These are phyloP conservation scores for Ctenoplectra terminalis DNA, from an alignment of 1,140 invertebrate genomes.

Conservation along the genomic window DNA sequence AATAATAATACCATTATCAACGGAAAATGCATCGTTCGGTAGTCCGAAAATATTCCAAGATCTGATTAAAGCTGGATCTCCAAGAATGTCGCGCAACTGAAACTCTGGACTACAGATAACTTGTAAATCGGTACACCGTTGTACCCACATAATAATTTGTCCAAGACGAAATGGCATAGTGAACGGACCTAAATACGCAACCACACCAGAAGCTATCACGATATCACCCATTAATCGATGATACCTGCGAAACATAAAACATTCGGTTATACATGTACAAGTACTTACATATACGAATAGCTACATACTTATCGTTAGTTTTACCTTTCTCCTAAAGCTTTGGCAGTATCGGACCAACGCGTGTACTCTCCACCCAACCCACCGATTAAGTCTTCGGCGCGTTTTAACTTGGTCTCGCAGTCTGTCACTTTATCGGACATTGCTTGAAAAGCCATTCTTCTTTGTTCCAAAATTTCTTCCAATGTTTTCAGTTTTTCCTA, in stretches of 20 bases:
- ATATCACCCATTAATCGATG: slow-evolving; percentile 88
- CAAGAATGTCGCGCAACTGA: slow-evolving; percentile 89
- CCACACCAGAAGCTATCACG: slow-evolving; percentile 92
- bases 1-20: slow-evolving; percentile 96
- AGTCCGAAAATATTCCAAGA: slow-evolving; percentile 96
- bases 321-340: slow-evolving; percentile 87
- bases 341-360: slow-evolving; percentile 92
- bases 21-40: slow-evolving; percentile 94
- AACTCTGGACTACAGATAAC: slow-evolving; percentile 91
- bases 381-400: slow-evolving; percentile 96
- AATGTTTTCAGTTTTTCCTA: slow-evolving; percentile 73
- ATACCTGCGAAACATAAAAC: slow-evolving; percentile 82
- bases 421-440: slow-evolving; percentile 92
- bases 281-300: too few relatives aligned
- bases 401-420: slow-evolving; percentile 94
- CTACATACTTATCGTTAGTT: too few relatives aligned
- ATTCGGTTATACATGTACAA: not conserved
- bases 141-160: slow-evolving; percentile 90
- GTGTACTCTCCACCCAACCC: slow-evolving; percentile 92
- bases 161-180: slow-evolving; percentile 89
- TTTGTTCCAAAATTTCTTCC: slow-evolving; percentile 87
- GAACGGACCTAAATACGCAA: slow-evolving; percentile 96
- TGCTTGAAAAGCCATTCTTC: slow-evolving; percentile 83
- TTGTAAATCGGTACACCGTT: slow-evolving; percentile 85
- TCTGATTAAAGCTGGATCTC: slow-evolving; percentile 93